phyloP scores from a whole-genome alignment of 2,797 vertebrate genomes.

The Otus scops region DNA sequence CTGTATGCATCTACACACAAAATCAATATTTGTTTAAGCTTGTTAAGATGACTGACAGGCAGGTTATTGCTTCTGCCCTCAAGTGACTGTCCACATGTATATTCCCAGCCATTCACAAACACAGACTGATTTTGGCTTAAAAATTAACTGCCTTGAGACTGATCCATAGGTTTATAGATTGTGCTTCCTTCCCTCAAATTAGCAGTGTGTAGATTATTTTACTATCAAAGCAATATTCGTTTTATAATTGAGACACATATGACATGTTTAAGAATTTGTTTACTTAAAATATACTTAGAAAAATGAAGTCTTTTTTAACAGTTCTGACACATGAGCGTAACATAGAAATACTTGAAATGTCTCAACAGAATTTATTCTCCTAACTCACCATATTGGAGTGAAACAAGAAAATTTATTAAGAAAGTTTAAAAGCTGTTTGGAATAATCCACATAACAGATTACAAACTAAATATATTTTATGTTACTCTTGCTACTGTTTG shows the following conservation, averaged over 20 bases:
- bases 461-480: constrained; percentile 1
- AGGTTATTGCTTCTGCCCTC: constrained; percentile 67
- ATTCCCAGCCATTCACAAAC: constrained; percentile 52
- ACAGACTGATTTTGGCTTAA: constrained; percentile 2
- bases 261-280: background rate
- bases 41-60: constrained; percentile 72
- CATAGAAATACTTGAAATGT: background rate
- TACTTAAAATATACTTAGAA: background rate
- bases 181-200: constrained; percentile 29
- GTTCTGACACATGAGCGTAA: background rate
- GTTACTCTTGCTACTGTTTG: background rate
- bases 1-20: background rate
- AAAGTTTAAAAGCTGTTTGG: constrained; percentile 38
- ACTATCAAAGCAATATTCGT: background rate
- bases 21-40: constrained; percentile 55
- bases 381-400: background rate
- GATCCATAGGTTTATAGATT: background rate
- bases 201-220: constrained; percentile 37
- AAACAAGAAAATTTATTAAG: constrained; percentile 4
- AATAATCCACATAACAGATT: constrained; percentile 14
- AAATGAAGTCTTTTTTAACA: background rate
- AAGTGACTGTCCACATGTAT: constrained; percentile 40
- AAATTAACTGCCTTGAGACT: constrained; percentile 36
- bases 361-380: background rate
- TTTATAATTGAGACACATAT: constrained; percentile 22